These are phyloP conservation scores for Eilema caniola DNA, from an alignment of 2,888 invertebrate species.

Conservation along the genomic window DNA sequence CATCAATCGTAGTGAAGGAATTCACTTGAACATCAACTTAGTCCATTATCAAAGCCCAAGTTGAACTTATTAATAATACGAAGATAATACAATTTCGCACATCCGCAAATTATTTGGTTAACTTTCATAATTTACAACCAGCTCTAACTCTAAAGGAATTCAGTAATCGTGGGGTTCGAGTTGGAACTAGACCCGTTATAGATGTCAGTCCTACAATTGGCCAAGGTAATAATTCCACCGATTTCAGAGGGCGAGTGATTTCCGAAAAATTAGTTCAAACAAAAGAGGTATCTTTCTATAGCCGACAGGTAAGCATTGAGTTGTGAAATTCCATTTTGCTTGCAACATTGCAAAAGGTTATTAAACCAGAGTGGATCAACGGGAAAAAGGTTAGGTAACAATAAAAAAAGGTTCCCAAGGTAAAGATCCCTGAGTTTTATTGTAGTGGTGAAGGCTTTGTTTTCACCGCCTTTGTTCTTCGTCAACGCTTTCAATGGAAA, in stretches of 20 bases:
- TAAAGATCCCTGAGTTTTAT: slow-evolving; percentile 70
- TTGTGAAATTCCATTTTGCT: slow-evolving; percentile 61
- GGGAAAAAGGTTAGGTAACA: slow-evolving; percentile 77
- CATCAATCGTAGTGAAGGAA: neutral
- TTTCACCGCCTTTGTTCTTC: slow-evolving; percentile 68
- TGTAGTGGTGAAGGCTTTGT: slow-evolving; percentile 68
- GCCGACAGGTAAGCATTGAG: slow-evolving; percentile 36
- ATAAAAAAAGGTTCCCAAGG: slow-evolving; percentile 72
- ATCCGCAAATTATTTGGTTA: slow-evolving; percentile 36
- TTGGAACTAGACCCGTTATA: slow-evolving; percentile 23
- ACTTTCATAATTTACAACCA: slow-evolving; percentile 34
- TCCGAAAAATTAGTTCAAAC: slow-evolving; percentile 34
- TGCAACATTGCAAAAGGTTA: slow-evolving; percentile 66
- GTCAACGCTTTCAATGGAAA: slow-evolving; percentile 67
- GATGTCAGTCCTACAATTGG: slow-evolving; percentile 26
- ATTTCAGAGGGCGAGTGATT: slow-evolving; percentile 10
- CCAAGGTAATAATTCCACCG: neutral
- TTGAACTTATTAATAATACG: slow-evolving; percentile 26
- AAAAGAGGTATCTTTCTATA: slow-evolving; percentile 35
- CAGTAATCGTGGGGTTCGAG: slow-evolving; percentile 28
- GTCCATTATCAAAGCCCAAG: slow-evolving; percentile 13
- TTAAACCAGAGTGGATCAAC: slow-evolving; percentile 75
- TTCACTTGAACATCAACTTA: slow-evolving; percentile 11
- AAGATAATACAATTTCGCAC: slow-evolving; percentile 35
- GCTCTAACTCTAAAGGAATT: slow-evolving; percentile 23